These are phyloP conservation scores for Eustalomyia histrio DNA, from an alignment of 2,888 invertebrate species.

Conservation along the genomic window DNA sequence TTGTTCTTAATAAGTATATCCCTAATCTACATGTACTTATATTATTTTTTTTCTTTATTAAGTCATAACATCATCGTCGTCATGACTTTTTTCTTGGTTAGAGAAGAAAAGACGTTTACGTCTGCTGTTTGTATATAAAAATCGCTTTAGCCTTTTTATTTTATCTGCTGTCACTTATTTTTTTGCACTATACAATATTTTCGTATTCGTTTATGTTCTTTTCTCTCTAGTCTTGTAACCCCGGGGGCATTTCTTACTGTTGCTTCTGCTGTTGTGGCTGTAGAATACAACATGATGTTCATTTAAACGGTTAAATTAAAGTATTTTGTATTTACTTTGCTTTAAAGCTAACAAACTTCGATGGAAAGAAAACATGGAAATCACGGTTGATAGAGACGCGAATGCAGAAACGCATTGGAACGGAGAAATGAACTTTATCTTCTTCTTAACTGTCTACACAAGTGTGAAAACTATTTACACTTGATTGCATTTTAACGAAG, in stretches of 20 bases:
- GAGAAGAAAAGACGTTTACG: conserved; percentile 13
- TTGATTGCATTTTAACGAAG: conserved; percentile 34
- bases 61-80: background rate
- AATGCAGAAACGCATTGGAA: no score
- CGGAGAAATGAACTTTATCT: background rate
- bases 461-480: conserved; percentile 37
- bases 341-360: conserved; percentile 2
- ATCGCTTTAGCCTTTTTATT: conserved; percentile 34
- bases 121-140: conserved; percentile 10
- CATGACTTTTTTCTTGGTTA: background rate
- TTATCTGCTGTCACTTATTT: conserved; percentile 9
- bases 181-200: conserved; percentile 8
- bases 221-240: conserved; percentile 23
- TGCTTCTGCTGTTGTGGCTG: conserved; percentile 29
- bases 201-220: background rate
- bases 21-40: no score
- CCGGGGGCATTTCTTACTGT: conserved; percentile 31
- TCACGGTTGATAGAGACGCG: background rate
- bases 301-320: conserved; percentile 42
- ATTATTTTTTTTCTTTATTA: background rate
- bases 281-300: conserved; percentile 30
- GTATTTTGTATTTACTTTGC: conserved; percentile 22
- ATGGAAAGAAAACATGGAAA: background rate
- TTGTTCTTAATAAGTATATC: no score
- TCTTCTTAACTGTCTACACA: conserved; percentile 6